Evolutionary conservation across 1,140 invertebrate species (phyloP), one percentile per base, ranked within the genome.

Genomic region (Neomicropteryx cornuta): DNA sequence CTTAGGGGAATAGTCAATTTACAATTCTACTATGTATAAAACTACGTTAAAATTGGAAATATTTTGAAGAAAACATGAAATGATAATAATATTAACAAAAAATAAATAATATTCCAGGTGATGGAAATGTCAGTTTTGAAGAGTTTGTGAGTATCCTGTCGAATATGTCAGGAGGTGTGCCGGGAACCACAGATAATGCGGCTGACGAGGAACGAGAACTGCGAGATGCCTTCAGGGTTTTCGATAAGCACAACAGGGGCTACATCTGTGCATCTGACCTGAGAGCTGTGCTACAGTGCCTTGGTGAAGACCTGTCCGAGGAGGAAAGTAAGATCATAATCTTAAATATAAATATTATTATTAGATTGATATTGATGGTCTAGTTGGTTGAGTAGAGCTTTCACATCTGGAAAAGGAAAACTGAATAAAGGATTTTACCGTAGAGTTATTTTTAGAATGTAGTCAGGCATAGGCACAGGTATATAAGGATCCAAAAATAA

Each of bases 131-230:
- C 27, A 88, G 84, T 51, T 91, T 93, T 50, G 87, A 92, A 46
- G 89, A 93, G 59, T 93, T 93, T 52, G 86, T 92, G 3, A 84
- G 88, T 58, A 91, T 93, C 21, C 81, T 89, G 28, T 88, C 83
- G 42, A 88, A 88, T 56, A 86, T 87, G 53, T 75, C 76, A 42
- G 76, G 73, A 23, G 71, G 70, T 40, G 75, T 73, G 39, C 69
- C 74, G 11, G 72, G 79, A 46, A 55, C 73, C 53, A 39, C 71
- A 63, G 41, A 68, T 62, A 34, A 56, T 1, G 72, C 76, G 18
- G 80, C 84, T 51, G 77, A 83, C 53, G 77, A 92, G 55, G 87
- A 92, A 52, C 79, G 87, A 44, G 88, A 91, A 52, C 61, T 89
- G n/a, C 60, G 83, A 23, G 85, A 89, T 55, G 85, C 85, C n/a